phyloP scores from a whole-genome alignment of 2,888 invertebrate genomes.

The Thereva unica region DNA sequence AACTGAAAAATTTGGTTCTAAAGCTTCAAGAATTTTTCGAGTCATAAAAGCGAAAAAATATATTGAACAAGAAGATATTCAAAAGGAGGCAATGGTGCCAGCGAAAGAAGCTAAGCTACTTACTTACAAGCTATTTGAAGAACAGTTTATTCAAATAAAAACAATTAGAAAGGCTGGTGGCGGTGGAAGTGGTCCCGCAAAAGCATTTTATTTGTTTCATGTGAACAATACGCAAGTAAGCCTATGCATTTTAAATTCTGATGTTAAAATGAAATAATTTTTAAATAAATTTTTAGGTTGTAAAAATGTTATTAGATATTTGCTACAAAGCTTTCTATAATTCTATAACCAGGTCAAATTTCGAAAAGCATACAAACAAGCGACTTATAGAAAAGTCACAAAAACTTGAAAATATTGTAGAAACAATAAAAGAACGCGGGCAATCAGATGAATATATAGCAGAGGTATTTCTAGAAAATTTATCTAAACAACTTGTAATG shows the following conservation, averaged over 20 bases:
- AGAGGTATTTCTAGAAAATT: slow-evolving; percentile 63
- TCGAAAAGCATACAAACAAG: slow-evolving; percentile 70
- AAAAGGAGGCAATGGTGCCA: slow-evolving; percentile 90
- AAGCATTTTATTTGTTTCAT: slow-evolving; percentile 78
- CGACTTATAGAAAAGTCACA: slow-evolving; percentile 86
- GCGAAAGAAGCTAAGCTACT: slow-evolving; percentile 90
- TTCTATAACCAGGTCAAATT: slow-evolving; percentile 67
- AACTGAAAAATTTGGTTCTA: slow-evolving; percentile 82
- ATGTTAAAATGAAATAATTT: neutral
- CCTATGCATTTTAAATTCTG: neutral
- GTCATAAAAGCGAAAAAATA: slow-evolving; percentile 78
- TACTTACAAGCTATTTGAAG: slow-evolving; percentile 82
- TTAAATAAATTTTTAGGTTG: slow-evolving; percentile 60
- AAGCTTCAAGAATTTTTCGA: slow-evolving; percentile 85
- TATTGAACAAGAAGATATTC: slow-evolving; percentile 90
- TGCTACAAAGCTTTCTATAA: slow-evolving; percentile 75
- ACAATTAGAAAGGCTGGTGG: slow-evolving; percentile 73
- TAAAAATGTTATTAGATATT: slow-evolving; percentile 69
- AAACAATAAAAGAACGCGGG: slow-evolving; percentile 76
- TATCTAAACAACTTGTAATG: neutral
- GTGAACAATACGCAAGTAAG: slow-evolving; percentile 68
- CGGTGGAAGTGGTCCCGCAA: slow-evolving; percentile 74
- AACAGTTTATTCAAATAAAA: slow-evolving; percentile 62
- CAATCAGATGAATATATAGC: slow-evolving; percentile 78
- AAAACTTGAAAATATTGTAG: slow-evolving; percentile 78